Evolutionary conservation across 23 tunicate genomes (phyloP).

Genomic region (Corella eumyota): DNA sequence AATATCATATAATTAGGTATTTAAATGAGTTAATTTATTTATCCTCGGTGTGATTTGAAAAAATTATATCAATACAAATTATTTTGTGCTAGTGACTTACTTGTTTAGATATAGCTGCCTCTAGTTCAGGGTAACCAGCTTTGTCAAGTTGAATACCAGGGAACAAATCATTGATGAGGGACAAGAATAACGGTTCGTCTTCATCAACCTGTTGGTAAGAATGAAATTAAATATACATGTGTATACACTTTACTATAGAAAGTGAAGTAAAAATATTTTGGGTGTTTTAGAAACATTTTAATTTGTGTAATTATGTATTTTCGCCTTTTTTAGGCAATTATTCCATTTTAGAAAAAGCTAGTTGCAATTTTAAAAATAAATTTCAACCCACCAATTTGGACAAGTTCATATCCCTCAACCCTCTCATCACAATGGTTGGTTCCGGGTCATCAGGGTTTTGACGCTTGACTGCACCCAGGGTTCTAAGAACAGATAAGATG

Average conservation of each 20-base stretch:
- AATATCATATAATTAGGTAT: not conserved
- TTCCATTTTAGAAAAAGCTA: too few relatives aligned
- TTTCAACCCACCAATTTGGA: conserved; percentile 77
- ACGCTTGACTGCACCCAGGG: conserved; percentile 78
- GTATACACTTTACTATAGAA: too few relatives aligned
- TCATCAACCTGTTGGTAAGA: too few relatives aligned
- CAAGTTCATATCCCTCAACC: conserved; percentile 74
- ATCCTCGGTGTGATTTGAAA: too few relatives aligned
- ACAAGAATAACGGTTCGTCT: conserved; percentile 85
- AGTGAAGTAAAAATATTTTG: too few relatives aligned
- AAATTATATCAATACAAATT: too few relatives aligned
- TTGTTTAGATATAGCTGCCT: conserved; percentile 73
- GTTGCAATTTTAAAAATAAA: too few relatives aligned
- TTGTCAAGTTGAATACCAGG: conserved; percentile 71
- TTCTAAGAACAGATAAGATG: conserved; percentile 72
- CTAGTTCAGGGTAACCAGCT: conserved; percentile 79
- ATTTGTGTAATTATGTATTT: too few relatives aligned
- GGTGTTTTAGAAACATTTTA: too few relatives aligned
- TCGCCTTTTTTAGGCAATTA: too few relatives aligned
- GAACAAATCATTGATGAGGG: conserved; percentile 87
- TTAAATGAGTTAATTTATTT: not conserved
- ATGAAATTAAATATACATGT: too few relatives aligned
- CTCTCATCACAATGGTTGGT: conserved; percentile 72
- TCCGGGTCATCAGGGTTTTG: conserved; percentile 75
- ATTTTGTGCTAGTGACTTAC: too few relatives aligned